These are phyloP conservation scores for Calliopum simillimum DNA, from an alignment of 2,888 invertebrate species.

Conservation along the genomic window DNA sequence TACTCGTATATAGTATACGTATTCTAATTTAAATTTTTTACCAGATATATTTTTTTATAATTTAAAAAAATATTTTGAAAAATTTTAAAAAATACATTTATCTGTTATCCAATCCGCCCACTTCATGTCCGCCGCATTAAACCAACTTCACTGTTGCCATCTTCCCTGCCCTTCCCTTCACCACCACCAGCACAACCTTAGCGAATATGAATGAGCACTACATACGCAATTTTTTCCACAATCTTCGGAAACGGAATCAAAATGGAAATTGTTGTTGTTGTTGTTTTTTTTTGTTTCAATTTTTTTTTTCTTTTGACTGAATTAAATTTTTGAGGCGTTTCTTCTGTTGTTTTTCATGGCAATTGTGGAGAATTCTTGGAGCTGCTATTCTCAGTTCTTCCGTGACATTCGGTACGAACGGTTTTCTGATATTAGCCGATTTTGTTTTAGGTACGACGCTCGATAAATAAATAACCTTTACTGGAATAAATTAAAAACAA, in stretches of 20 bases:
- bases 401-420: constrained; percentile 64
- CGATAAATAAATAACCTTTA: background rate
- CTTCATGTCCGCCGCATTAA: background rate
- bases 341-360: constrained; percentile 43
- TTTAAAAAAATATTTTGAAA: background rate
- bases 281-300: too few species aligned
- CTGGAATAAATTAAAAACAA: background rate
- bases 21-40: background rate
- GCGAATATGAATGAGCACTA: background rate
- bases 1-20: background rate
- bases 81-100: constrained; percentile 8
- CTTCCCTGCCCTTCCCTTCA: constrained; percentile 1
- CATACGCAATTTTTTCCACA: background rate
- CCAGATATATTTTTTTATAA: background rate
- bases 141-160: background rate
- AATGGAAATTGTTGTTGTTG: background rate
- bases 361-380: constrained; percentile 59
- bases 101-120: constrained; percentile 3
- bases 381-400: constrained; percentile 61
- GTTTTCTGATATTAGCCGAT: constrained; percentile 47
- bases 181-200: too few species aligned
- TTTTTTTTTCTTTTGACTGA: background rate
- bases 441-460: constrained; percentile 18
- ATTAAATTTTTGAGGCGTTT: constrained; percentile 16
- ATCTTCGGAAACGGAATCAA: constrained; percentile 18